Evolutionary conservation across 2,888 invertebrate species (phyloP).

Genomic region (Odontothrips loti): DNA sequence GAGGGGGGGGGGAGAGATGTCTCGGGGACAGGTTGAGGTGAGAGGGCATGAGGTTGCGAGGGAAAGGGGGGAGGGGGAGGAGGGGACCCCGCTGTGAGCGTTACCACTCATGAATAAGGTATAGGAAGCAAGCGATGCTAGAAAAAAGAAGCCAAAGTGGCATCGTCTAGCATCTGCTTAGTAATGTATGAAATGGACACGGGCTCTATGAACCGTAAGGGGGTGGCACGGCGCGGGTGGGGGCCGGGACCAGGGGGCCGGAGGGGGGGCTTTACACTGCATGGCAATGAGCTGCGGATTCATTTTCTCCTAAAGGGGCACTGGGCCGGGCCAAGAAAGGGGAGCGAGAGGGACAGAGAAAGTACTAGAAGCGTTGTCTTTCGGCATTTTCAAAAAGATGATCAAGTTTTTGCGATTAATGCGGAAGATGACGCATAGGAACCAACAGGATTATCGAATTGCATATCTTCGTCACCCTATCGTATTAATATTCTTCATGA

Average conservation of each 20-base stretch:
- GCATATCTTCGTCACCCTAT: too few species aligned
- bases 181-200: slow-evolving; percentile 20
- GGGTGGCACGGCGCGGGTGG: neutral
- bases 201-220: neutral
- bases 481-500: too few species aligned
- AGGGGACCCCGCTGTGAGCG: neutral
- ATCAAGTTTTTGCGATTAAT: neutral
- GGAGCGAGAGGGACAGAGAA: neutral
- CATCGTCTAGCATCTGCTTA: slow-evolving; percentile 12
- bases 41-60: neutral
- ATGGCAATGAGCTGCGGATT: slow-evolving; percentile 12
- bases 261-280: neutral
- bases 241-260: neutral
- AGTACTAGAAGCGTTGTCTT: neutral
- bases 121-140: slow-evolving; percentile 24
- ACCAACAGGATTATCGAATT: too few species aligned
- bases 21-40: slow-evolving; percentile 1
- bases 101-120: slow-evolving; percentile 22
- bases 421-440: too few species aligned
- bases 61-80: neutral
- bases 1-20: neutral
- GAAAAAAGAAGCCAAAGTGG: slow-evolving; percentile 23
- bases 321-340: neutral
- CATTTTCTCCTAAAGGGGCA: neutral
- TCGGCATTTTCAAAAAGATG: neutral